Percentiles rank a stretch among this genome's conserved stretches.
These are phyloP conservation scores for Sussaba pulchella DNA, from an alignment of 2,888 invertebrate genomes.

Conservation along the genomic window DNA sequence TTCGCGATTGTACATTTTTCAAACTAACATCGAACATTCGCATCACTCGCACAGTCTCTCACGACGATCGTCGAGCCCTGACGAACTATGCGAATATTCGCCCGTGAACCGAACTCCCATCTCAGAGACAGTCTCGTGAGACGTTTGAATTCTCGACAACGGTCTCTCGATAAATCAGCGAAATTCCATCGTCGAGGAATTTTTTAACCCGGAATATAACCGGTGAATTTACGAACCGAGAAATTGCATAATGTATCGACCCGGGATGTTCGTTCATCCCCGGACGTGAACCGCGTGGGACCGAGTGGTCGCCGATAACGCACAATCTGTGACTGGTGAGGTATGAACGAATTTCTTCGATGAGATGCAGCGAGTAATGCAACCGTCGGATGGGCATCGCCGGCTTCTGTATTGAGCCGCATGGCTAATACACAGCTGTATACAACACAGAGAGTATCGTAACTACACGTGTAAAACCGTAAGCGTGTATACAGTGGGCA, in stretches of 20 bases:
- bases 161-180: slow-evolving; percentile 22
- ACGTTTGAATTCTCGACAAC: neutral
- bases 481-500: slow-evolving; percentile 27
- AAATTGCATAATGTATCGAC: slow-evolving; percentile 82
- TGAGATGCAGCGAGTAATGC: slow-evolving; percentile 11
- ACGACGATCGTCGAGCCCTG: neutral
- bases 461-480: slow-evolving; percentile 18
- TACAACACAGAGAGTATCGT: neutral
- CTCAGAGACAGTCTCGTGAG: neutral
- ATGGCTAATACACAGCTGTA: neutral
- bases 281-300: slow-evolving; percentile 34
- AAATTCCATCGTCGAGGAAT: slow-evolving; percentile 68
- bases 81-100: neutral
- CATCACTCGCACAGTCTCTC: too few species aligned
- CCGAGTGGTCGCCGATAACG: neutral
- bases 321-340: too few species aligned
- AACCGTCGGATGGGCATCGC: slow-evolving; percentile 11
- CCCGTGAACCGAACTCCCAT: neutral
- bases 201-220: slow-evolving; percentile 59
- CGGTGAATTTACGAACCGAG: slow-evolving; percentile 80
- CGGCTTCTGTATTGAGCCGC: slow-evolving; percentile 4
- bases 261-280: slow-evolving; percentile 68
- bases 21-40: too few species aligned
- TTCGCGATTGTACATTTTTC: too few species aligned
- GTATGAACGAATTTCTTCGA: too few species aligned